Evolutionary conservation across 2,888 invertebrate species (phyloP).

Genomic region (Lepidonotus clava): DNA sequence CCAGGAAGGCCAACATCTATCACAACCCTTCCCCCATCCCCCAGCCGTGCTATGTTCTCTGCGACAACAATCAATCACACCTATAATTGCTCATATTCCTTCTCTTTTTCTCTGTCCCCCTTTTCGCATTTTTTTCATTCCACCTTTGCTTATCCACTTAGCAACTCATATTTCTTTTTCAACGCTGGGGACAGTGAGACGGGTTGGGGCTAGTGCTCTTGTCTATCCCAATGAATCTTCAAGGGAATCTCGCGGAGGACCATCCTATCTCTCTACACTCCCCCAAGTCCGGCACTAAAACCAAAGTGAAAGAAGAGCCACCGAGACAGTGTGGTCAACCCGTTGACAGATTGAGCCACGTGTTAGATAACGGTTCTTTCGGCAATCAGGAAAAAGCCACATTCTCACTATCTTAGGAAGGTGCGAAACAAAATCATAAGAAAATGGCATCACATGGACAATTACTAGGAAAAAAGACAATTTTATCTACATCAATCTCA

Average conservation of each 20-base stretch:
- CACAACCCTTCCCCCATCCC: slow-evolving; percentile 17
- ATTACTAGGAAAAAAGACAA: too few species aligned
- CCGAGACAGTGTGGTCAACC: slow-evolving; percentile 1
- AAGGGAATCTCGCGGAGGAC: too few species aligned
- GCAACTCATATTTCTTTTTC: slow-evolving; percentile 10
- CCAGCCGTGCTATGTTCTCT: background rate
- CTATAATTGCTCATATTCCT: slow-evolving; percentile 45
- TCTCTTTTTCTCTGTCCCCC: background rate
- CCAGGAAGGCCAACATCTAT: slow-evolving; percentile 48
- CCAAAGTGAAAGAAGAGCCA: too few species aligned
- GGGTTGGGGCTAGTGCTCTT: background rate
- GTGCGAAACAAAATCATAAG: too few species aligned
- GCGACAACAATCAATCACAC: slow-evolving; percentile 21
- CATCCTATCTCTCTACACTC: too few species aligned
- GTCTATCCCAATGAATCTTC: background rate
- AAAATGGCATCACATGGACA: too few species aligned
- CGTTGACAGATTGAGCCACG: background rate
- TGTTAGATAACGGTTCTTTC: slow-evolving; percentile 3
- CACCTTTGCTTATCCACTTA: slow-evolving; percentile 45
- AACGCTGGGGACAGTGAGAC: background rate
- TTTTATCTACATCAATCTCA: too few species aligned
- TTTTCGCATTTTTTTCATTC: background rate
- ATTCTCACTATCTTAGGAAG: too few species aligned
- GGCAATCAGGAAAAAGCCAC: too few species aligned
- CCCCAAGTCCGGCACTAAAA: too few species aligned